Percentiles rank a stretch among this genome's conserved stretches.
Conservation (phyloP, 2,797 vertebrate genomes). For the Clarias fuscus region DNA sequence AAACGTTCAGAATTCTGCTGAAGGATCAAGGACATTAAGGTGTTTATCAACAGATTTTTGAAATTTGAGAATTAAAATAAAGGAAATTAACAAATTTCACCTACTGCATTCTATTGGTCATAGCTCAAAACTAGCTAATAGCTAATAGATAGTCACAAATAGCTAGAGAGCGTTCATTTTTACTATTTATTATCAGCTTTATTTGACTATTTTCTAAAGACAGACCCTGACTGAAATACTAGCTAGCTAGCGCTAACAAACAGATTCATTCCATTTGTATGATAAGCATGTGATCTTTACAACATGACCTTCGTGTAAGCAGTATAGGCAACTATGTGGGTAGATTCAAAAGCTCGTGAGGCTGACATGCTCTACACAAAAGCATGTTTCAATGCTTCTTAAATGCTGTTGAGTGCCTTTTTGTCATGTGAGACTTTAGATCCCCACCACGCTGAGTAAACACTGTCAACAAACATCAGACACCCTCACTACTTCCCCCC, state of each 20-base stretch:
- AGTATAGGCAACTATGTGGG: neutral
- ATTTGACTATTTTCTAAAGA: neutral
- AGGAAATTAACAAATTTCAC: too few species aligned
- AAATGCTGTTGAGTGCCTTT: slow-evolving; percentile 12
- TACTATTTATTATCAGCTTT: neutral
- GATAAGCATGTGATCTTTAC: neutral
- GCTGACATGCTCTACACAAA: neutral
- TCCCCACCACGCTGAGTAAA: slow-evolving; percentile 38
- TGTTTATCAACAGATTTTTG: too few species aligned
- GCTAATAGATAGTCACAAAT: neutral
- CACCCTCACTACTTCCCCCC: slow-evolving; percentile 44
- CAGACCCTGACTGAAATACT: neutral
- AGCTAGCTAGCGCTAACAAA: neutral
- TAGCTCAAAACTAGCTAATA: too few species aligned
- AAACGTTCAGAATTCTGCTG: too few species aligned
- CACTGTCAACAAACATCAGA: slow-evolving; percentile 43
- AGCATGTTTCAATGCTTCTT: slow-evolving; percentile 22
- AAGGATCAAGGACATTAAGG: too few species aligned
- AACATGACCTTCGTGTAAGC: neutral
- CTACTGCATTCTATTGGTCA: too few species aligned
- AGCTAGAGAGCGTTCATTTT: neutral
- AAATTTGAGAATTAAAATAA: too few species aligned
- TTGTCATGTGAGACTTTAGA: slow-evolving; percentile 29
- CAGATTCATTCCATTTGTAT: neutral
- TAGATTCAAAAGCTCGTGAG: neutral